A percentile compares a stretch with the other conserved stretches of the same genome.
These are phyloP conservation scores for Drosophila funebris DNA, from an alignment of 1,140 invertebrate species.

Conservation along the genomic window DNA sequence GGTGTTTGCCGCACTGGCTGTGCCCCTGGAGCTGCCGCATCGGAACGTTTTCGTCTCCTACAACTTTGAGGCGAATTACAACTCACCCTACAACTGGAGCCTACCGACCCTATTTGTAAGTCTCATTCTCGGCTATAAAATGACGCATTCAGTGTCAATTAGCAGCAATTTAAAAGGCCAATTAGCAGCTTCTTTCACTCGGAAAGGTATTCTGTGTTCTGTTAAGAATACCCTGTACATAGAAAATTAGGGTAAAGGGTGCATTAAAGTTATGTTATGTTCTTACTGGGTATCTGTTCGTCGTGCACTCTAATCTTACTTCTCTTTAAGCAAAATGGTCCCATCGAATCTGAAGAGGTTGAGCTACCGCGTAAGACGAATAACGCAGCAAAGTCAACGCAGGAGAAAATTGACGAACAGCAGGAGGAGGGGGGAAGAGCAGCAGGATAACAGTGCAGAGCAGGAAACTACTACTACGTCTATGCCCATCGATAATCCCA, in stretches of 20 bases:
- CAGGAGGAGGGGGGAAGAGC: neutral
- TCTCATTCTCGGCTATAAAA: slow-evolving; percentile 63
- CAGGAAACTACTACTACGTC: neutral
- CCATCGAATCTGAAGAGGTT: slow-evolving; percentile 61
- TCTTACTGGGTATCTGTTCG: neutral
- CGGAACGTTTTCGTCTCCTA: slow-evolving; percentile 89
- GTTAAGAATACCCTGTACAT: neutral
- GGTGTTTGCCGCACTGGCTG: slow-evolving; percentile 88
- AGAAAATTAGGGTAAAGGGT: neutral
- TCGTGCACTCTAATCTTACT: neutral
- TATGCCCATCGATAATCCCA: neutral
- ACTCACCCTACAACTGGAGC: slow-evolving; percentile 80
- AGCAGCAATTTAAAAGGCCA: slow-evolving; percentile 55
- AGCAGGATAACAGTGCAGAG: neutral
- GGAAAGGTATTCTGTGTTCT: neutral
- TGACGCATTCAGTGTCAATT: slow-evolving; percentile 49
- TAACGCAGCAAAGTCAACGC: neutral
- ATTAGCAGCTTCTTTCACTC: slow-evolving; percentile 49
- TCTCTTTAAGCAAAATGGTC: slow-evolving; percentile 63
- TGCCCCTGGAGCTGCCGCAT: slow-evolving; percentile 89
- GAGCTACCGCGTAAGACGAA: slow-evolving; percentile 46
- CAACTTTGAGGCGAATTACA: slow-evolving; percentile 90
- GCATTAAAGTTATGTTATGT: neutral
- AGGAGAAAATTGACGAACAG: neutral
- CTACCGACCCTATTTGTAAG: slow-evolving; percentile 72